Evolutionary conservation across 2,797 vertebrate genomes (phyloP), one percentile per base, ranked within the genome.

Genomic region (Ctenopoma multispine): DNA sequence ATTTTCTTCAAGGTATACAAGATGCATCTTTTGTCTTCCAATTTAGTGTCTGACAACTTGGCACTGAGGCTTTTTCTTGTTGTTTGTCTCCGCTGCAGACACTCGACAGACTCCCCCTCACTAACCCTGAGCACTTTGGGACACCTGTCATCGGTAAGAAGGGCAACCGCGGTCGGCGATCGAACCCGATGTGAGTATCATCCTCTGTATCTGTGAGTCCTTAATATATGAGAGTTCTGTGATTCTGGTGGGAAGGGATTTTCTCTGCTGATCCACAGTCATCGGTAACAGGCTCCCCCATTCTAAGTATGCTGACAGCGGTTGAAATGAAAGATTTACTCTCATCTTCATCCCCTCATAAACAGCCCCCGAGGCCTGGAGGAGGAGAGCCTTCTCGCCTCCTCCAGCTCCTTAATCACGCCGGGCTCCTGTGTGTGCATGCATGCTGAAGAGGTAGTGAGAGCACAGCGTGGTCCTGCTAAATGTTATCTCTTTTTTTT

Each of bases 141-240:
- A 95, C 94, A n/a, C 95, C 94, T 8, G 94, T 95, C 90, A 95
- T 95, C 10, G 93, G 95, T 57, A 96, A 94, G 87, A 96, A 95
- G 86, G 91, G 94, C 55, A 95, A 94, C 85, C 92, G 94, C 4
- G 94, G 94, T 54, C 84, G 94, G 9, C 92, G 95, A 27, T 95
- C 94, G 10, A 95, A 95, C 81, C 92, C 93, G 1, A 80, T 93
- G 92, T 93, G 84, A 94, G 91, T 91, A 69, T 63, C 2, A 0
- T 1, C 50, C 44, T 43, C 53, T 1, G 1, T 5, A 43, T 65
- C 43, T 8, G 14, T 34, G 3, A 50, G 20, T 62, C 21, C 58
- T 7, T 48, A 15, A 68, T 81, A 38, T 60, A 63, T 70, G 49
- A 24, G 15, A 69, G 20, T 56, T 17, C 63, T 53, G 54, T 38